Percentiles rank a stretch among this genome's conserved stretches.
Conservation (phyloP, 2,797 vertebrate species). For the Lacerta viridis region DNA sequence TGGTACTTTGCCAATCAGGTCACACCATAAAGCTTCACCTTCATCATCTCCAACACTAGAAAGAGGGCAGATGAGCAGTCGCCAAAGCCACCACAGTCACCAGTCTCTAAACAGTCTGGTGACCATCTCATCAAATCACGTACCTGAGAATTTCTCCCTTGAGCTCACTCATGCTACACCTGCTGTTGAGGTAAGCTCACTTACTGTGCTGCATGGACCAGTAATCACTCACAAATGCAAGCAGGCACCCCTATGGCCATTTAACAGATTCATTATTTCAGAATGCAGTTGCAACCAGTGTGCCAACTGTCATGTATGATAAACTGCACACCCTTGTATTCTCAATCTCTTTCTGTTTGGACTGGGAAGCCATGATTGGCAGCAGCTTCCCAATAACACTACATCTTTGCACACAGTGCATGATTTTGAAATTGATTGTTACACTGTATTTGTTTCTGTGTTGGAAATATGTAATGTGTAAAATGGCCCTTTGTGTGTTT, state of each 20-base stretch:
- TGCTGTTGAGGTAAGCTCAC: slow-evolving; percentile 93
- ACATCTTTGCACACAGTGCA: neutral
- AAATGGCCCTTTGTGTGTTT: neutral
- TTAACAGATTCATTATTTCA: neutral
- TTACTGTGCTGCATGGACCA: neutral
- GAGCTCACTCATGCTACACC: slow-evolving; percentile 95
- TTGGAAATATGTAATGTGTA: neutral
- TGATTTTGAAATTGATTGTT: neutral
- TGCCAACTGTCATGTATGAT: neutral
- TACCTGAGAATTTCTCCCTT: slow-evolving; percentile 93
- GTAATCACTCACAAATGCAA: neutral
- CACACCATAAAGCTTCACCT: slow-evolving; percentile 91
- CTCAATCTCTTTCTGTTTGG: neutral
- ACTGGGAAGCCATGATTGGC: neutral
- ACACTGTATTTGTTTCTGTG: neutral
- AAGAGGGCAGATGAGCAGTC: slow-evolving; percentile 90
- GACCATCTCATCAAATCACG: slow-evolving; percentile 96
- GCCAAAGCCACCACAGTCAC: slow-evolving; percentile 95
- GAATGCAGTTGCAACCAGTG: neutral
- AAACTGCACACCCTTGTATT: neutral
- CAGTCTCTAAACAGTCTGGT: slow-evolving; percentile 98
- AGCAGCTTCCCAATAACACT: neutral
- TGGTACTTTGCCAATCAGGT: slow-evolving; percentile 92
- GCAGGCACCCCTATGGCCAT: neutral
- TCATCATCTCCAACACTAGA: slow-evolving; percentile 92